These are phyloP conservation scores for Microhierax caerulescens DNA, from an alignment of 2,797 vertebrate species.

Conservation along the genomic window DNA sequence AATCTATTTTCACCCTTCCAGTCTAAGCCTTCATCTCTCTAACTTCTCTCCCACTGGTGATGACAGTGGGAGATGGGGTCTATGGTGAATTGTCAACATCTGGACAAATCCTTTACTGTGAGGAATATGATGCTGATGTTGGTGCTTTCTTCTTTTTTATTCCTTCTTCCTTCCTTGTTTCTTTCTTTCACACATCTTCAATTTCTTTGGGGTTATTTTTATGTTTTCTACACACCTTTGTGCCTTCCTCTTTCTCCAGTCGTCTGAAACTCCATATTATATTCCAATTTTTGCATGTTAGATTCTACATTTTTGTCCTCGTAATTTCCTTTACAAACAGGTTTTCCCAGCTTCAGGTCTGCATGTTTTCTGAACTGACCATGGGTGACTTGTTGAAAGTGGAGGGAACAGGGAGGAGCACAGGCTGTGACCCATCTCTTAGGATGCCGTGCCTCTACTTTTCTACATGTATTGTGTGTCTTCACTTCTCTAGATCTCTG, in stretches of 20 bases:
- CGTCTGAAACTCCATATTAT: background rate
- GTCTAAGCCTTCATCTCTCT: background rate
- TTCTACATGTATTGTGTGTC: background rate
- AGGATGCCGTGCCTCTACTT: background rate
- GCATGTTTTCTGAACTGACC: background rate
- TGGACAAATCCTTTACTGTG: background rate
- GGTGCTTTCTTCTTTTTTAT: background rate
- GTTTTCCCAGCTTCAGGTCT: background rate
- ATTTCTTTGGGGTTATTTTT: background rate
- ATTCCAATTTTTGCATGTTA: background rate
- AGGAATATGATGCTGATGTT: background rate
- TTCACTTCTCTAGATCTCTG: background rate
- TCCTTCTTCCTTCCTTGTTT: background rate
- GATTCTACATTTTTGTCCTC: background rate
- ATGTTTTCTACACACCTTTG: background rate
- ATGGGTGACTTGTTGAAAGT: background rate
- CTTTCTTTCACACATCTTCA: background rate
- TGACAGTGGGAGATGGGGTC: background rate
- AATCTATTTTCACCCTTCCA: background rate
- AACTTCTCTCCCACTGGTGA: background rate
- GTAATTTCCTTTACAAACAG: background rate
- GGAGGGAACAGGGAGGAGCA: background rate
- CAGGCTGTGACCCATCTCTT: background rate
- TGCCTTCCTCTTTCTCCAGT: background rate
- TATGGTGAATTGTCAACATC: background rate